phyloP scores from a whole-genome alignment of 2,888 invertebrate species.

The Ecliptopera silaceata region DNA sequence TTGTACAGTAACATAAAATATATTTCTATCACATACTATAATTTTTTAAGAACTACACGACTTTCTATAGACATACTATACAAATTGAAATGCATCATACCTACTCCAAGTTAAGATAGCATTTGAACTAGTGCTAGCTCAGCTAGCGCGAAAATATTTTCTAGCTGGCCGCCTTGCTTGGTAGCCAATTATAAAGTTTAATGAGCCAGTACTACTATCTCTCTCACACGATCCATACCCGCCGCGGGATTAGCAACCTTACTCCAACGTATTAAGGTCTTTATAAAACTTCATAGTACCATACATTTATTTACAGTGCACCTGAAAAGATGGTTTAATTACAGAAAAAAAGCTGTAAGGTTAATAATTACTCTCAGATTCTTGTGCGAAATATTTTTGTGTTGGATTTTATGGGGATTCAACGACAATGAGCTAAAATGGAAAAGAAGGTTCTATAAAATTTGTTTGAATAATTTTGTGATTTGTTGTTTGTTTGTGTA shows the following conservation, averaged over 20 bases:
- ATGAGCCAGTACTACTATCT: constrained; percentile 41
- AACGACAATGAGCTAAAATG: not conserved
- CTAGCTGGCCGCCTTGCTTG: constrained; percentile 42
- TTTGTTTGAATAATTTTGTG: not conserved
- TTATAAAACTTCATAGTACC: not conserved
- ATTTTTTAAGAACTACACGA: too few relatives aligned
- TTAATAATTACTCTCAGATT: constrained; percentile 3
- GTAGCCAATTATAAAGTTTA: constrained; percentile 61
- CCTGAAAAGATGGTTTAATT: constrained; percentile 18
- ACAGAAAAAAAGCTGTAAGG: constrained; percentile 12
- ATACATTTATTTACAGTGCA: constrained; percentile 21
- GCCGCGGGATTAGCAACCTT: constrained; percentile 9
- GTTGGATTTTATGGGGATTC: constrained; percentile 1
- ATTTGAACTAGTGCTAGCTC: constrained; percentile 5
- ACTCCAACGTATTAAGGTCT: constrained; percentile 1
- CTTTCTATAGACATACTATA: too few relatives aligned
- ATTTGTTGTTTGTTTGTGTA: too few relatives aligned
- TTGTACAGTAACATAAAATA: too few relatives aligned
- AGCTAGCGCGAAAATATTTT: constrained; percentile 44
- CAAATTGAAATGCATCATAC: too few relatives aligned
- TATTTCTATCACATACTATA: too few relatives aligned
- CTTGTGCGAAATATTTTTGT: not conserved
- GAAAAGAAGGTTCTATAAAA: too few relatives aligned
- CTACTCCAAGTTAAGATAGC: too few relatives aligned
- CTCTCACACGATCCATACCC: constrained; percentile 11